These are phyloP conservation scores for Troglohyphantes excavatus DNA, from an alignment of 2,888 invertebrate genomes.

Conservation along the genomic window DNA sequence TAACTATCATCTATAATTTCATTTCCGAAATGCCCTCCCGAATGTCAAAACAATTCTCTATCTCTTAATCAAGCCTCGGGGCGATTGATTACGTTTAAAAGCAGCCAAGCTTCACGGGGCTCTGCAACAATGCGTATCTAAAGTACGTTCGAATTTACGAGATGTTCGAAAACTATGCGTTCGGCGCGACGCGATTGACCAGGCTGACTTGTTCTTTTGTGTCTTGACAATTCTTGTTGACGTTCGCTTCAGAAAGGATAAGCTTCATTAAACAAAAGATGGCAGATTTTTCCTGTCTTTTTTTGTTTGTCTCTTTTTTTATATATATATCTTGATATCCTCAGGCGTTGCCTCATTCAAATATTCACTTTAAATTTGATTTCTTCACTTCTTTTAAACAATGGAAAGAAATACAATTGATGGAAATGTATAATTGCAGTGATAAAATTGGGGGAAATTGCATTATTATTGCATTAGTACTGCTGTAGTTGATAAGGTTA, in stretches of 20 bases:
- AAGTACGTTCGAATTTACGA: constrained; percentile 10
- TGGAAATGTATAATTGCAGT: constrained; percentile 25
- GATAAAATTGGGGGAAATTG: constrained; percentile 8
- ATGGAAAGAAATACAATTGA: constrained; percentile 6
- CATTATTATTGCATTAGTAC: background rate
- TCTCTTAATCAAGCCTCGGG: constrained; percentile 30
- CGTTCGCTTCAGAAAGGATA: constrained; percentile 13
- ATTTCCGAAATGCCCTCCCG: background rate
- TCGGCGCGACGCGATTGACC: background rate
- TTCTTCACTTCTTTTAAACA: background rate
- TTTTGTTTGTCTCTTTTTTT: background rate
- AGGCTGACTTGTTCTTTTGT: constrained; percentile 20
- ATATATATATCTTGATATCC: background rate
- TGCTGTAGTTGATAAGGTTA: background rate
- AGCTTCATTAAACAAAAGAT: constrained; percentile 66
- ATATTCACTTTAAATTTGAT: background rate
- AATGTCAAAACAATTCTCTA: constrained; percentile 18
- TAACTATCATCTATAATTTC: background rate
- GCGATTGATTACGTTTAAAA: constrained; percentile 20
- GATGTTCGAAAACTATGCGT: constrained; percentile 12
- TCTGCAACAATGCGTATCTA: constrained; percentile 40
- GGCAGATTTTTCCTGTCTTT: too few species aligned
- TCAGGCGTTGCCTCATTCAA: constrained; percentile 43
- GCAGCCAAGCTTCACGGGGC: constrained; percentile 4
- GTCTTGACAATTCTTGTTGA: constrained; percentile 26